Evolutionary conservation across 1,140 invertebrate species (phyloP), one percentile per base, ranked within the genome.

Genomic region (Drosophila murphyi): DNA sequence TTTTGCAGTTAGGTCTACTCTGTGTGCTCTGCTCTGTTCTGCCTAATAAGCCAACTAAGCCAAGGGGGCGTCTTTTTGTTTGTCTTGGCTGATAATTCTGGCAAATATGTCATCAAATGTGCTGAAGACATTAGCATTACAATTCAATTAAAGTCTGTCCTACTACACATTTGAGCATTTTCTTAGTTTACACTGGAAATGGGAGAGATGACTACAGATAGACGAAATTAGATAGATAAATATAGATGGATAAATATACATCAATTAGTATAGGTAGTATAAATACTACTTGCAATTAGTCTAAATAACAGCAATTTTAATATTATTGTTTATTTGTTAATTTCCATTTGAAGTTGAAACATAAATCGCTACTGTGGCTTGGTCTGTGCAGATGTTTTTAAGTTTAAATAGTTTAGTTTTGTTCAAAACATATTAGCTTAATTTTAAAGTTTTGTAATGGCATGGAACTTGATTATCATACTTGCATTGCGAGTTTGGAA

Each of bases 1-100:
- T 63, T 51, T 51, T 35, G 41, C 71, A 74, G 35, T 60, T 61
- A 62, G 37, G 57, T 70, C 5, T 55, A 1, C 20, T 20, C 20
- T 20, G 20, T 20, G 20, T 20, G 20, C 20, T 29, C 35, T 48
- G 8, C 8, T 8, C 35, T 31, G 48, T 48, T 68, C 48, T 50
- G 51, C 52, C 72, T 71, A 81, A 48, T 78, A 67, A 78, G 69
- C 51, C 52, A 74, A 85, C 55, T 37, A 56, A 37, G 51, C 12
- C 35, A 54, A 45, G 5, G 45, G 29, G 29, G 29, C 34, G 41
- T 12, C 43, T 3, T 52, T 72, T 68, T 60, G 39, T 43, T 3
- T 43, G 39, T 43, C 39, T 43, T 43, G 39, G 35, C 6, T 37
- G 7, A 37, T 37, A 37, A 37, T 1, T 37, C 35, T 6, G 35